A percentile compares a stretch with the other conserved stretches of the same genome.
phyloP scores from a whole-genome alignment of 2,888 invertebrate species.

The Heliconius erato region DNA sequence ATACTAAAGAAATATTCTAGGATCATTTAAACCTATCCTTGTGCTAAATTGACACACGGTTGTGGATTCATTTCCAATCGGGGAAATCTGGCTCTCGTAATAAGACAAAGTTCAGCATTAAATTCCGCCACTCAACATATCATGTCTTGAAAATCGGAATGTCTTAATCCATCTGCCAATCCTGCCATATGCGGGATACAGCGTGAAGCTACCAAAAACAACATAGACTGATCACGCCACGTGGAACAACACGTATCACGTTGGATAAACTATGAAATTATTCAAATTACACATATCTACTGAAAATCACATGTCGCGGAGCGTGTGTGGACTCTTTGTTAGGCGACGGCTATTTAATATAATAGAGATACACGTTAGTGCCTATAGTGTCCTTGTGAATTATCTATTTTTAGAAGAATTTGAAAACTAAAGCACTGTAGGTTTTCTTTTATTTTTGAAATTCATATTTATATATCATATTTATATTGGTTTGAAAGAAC shows the following conservation, averaged over 20 bases:
- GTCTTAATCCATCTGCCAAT: not conserved
- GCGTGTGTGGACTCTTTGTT: not conserved
- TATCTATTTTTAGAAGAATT: not conserved
- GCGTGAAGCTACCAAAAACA: not conserved
- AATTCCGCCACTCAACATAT: too few relatives aligned
- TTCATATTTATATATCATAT: not conserved
- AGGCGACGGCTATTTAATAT: not conserved
- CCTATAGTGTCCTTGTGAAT: not conserved
- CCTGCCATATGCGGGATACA: not conserved
- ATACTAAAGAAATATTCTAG: not conserved
- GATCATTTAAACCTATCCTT: not conserved
- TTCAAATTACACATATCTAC: slow-evolving; percentile 12
- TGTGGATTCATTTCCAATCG: not conserved
- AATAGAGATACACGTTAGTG: too few relatives aligned
- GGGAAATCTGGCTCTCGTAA: not conserved
- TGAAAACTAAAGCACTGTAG: not conserved
- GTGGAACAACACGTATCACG: not conserved
- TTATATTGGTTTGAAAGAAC: not conserved
- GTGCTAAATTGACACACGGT: not conserved
- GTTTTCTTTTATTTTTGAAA: not conserved
- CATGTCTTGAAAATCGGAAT: too few relatives aligned
- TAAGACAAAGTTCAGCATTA: too few relatives aligned
- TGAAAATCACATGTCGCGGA: slow-evolving; percentile 8
- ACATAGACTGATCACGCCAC: not conserved
- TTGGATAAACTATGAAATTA: slow-evolving; percentile 8